Evolutionary conservation across 2,888 invertebrate genomes (phyloP).

Genomic region (Osedax frankpressi): DNA sequence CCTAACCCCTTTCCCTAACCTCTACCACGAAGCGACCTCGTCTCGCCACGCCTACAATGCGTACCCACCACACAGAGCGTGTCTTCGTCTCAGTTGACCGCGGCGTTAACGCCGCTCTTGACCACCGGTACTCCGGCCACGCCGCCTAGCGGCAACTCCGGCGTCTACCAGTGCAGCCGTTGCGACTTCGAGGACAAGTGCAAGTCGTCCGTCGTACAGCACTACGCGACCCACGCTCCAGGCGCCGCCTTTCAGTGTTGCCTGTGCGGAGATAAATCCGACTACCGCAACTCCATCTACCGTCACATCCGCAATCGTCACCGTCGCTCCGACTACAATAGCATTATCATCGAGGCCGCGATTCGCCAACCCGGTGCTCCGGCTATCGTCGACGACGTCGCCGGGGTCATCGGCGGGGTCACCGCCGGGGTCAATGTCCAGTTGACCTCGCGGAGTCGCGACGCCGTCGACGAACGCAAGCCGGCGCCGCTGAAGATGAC

Average conservation of each 20-base stretch:
- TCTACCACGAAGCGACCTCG: no score
- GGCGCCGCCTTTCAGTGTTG: constrained; percentile 34
- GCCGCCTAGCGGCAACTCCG: neutral
- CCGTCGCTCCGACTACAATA: constrained; percentile 30
- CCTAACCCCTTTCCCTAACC: no score
- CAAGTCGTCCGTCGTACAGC: constrained; percentile 34
- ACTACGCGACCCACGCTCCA: constrained; percentile 26
- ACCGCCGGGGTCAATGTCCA: neutral
- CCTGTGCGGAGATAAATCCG: constrained; percentile 43
- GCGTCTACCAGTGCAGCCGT: constrained; percentile 67
- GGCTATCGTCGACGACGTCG: neutral
- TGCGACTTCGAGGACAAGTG: constrained; percentile 57
- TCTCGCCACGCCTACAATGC: no score
- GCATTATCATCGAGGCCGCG: neutral
- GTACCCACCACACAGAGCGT: no score
- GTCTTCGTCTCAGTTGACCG: neutral
- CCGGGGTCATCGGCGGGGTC: neutral
- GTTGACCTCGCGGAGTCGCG: neutral
- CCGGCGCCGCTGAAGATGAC: neutral
- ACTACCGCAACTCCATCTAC: constrained; percentile 43
- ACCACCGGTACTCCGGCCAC: neutral
- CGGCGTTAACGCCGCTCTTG: neutral
- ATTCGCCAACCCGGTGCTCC: neutral
- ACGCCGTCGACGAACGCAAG: neutral
- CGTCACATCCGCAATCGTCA: constrained; percentile 37